phyloP scores from a whole-genome alignment of 1,140 invertebrate species.

The Liolophura sinensis region DNA sequence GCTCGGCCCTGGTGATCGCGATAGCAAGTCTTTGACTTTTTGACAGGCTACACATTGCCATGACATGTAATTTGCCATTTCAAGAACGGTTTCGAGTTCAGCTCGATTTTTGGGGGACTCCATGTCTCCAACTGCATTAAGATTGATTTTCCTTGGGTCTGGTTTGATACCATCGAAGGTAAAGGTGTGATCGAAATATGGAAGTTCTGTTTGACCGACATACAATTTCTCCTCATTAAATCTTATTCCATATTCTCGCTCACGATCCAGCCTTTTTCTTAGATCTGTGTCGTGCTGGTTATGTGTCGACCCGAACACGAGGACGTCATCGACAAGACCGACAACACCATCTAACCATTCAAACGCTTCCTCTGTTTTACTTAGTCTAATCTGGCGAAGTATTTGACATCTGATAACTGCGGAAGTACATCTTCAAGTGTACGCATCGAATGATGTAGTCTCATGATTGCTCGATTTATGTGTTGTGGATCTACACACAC shows the following conservation, averaged over 20 bases:
- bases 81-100: slow-evolving; percentile 25
- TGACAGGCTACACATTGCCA: slow-evolving; percentile 13
- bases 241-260: slow-evolving; percentile 17
- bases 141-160: slow-evolving; percentile 53
- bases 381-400: too few relatives aligned
- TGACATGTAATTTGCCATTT: slow-evolving; percentile 21
- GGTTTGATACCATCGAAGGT: slow-evolving; percentile 43
- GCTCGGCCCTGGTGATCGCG: slow-evolving; percentile 8
- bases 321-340: slow-evolving; percentile 54
- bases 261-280: slow-evolving; percentile 15
- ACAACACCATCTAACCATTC: slow-evolving; percentile 45
- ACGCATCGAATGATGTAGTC: too few relatives aligned
- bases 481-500: too few relatives aligned
- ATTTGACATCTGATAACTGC: too few relatives aligned
- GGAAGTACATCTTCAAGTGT: too few relatives aligned
- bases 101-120: slow-evolving; percentile 33
- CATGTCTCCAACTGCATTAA: slow-evolving; percentile 39
- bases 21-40: slow-evolving; percentile 13
- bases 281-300: slow-evolving; percentile 33
- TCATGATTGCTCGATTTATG: too few relatives aligned
- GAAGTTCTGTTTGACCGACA: slow-evolving; percentile 27
- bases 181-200: slow-evolving; percentile 55
- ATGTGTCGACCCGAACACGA: slow-evolving; percentile 35
- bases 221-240: slow-evolving; percentile 24
- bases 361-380: too few relatives aligned